Base-by-base conservation (phyloP, 2,797 vertebrate genomes). In the Sparus aurata region DNA sequence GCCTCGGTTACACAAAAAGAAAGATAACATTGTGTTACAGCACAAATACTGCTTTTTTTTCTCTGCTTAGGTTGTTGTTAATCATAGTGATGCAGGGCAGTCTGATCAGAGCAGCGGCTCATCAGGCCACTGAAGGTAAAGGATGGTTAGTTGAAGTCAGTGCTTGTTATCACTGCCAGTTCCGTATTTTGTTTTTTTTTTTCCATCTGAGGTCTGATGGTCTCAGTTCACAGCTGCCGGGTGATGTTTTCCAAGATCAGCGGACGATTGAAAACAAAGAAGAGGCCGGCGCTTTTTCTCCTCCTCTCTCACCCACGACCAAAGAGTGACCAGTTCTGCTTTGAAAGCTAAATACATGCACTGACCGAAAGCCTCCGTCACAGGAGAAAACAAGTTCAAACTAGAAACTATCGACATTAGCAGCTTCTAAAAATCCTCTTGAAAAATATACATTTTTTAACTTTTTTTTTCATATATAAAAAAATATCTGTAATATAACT, bases 401-500 rank as follows among this genome's bases (percentile, higher is more conserved):
- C 74, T 64, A 82, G 66, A 77, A 83, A 91, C 87, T 81, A 93
- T 91, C 73, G 88, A 91, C 77, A 90, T 94, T 96, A 96, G 95
- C 95, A 96, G 95, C 95, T 94, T 94, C 92, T 94, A 94, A 75
- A 91, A 89, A 73, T 93, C 77, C 80, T 90, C 83, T 85, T 79
- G 77, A 89, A 93, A 93, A 92, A 92, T 91, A 91, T 65, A 92
- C 60, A 82, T 72, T 86, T 34, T 78, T 80, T 80, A 15, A 27
- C 27, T 7, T 34, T 66, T 63, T 68, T 74, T 47, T 57, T 66
- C 34, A 83, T 64, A 83, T 85, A 88, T 86, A 89, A 89, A 93
- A 90, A 92, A 87, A 93, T 83, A 89, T 84, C 72, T 88, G 77
- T 86, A 83, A 81, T 85, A 89, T 91, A 69, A 67, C 83, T 83